phyloP scores from a whole-genome alignment of 2,888 invertebrate genomes.

The Apodemia zela region DNA sequence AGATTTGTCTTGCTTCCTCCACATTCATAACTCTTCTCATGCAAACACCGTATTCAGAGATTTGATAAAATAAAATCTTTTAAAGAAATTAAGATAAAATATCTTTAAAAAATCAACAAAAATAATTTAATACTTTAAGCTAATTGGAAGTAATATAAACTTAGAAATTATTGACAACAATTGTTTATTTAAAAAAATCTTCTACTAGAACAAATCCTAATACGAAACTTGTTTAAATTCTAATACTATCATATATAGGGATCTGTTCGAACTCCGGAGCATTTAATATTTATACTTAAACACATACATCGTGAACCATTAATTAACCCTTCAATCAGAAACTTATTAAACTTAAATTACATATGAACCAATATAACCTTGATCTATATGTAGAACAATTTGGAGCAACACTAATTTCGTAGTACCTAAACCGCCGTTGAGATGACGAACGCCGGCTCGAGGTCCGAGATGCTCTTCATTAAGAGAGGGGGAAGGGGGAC shows the following conservation, averaged over 20 bases:
- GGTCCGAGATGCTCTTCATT: constrained; percentile 73
- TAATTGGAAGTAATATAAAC: not conserved
- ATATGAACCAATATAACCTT: constrained; percentile 24
- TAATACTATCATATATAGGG: not conserved
- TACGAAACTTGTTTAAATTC: not conserved
- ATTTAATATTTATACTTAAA: constrained; percentile 5
- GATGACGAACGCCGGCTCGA: constrained; percentile 64
- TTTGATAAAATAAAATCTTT: no score
- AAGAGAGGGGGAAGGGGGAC: constrained; percentile 45
- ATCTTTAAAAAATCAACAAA: no score
- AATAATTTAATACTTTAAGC: no score
- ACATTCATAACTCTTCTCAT: no score
- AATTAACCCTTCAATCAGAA: constrained; percentile 23
- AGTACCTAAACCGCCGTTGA: constrained; percentile 56
- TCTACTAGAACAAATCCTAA: not conserved
- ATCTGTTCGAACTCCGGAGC: not conserved
- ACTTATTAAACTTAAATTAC: constrained; percentile 31
- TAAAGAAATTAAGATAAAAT: no score
- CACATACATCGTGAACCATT: constrained; percentile 22
- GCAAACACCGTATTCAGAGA: no score
- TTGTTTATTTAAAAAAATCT: not conserved
- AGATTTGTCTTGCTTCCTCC: no score
- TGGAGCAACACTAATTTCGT: constrained; percentile 63
- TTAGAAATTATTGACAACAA: not conserved
- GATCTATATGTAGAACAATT: constrained; percentile 54